phyloP scores from a whole-genome alignment of 2,113 vertebrate species.

The Terrapene triunguis region DNA sequence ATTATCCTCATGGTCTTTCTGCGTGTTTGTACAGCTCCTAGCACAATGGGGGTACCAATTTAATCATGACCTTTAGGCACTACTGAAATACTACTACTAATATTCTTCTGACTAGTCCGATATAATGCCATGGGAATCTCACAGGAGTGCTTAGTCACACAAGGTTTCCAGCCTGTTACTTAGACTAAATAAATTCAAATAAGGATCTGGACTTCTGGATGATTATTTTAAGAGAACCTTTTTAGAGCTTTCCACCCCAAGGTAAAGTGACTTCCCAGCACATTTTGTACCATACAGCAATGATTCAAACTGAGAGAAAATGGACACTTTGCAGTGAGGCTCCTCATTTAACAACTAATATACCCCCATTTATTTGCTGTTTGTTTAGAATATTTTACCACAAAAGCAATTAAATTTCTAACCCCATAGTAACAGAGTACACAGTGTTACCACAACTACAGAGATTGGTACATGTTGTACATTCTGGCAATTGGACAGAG shows the following conservation, averaged over 20 bases:
- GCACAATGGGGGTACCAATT: neutral
- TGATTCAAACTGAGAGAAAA: constrained; percentile 32
- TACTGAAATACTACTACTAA: neutral
- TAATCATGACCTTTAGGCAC: constrained; percentile 23
- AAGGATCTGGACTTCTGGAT: constrained; percentile 28
- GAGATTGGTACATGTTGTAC: neutral
- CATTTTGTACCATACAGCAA: constrained; percentile 7
- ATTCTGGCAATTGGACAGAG: neutral
- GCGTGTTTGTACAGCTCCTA: neutral
- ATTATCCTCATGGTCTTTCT: neutral
- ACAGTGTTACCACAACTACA: neutral
- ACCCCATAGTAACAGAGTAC: neutral
- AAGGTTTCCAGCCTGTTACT: neutral
- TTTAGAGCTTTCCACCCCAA: constrained; percentile 6
- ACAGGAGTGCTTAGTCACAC: neutral
- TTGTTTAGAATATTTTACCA: neutral
- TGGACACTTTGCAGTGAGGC: constrained; percentile 33
- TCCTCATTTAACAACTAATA: constrained; percentile 19
- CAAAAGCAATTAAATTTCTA: constrained; percentile 19
- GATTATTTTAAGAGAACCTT: constrained; percentile 7
- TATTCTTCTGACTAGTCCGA: neutral
- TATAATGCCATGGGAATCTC: neutral
- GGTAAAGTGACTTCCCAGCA: constrained; percentile 25
- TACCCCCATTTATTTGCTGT: neutral
- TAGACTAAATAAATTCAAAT: constrained; percentile 11